Base-by-base conservation (phyloP, 2,797 vertebrate genomes). In the Selene dorsalis region DNA sequence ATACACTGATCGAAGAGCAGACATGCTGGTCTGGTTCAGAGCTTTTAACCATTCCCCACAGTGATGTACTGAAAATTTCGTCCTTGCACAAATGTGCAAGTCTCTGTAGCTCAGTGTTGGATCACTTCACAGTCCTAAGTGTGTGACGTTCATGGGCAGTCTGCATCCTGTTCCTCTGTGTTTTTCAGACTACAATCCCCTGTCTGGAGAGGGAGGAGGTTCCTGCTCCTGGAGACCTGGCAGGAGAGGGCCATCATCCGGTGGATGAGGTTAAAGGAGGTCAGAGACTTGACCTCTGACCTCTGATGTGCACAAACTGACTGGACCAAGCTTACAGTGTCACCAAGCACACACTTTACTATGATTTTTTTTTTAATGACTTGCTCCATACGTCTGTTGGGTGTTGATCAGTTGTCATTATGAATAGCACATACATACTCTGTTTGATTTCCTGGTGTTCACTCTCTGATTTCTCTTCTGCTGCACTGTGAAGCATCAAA, bases 191-290 rank as follows among this genome's bases (percentile, higher is more conserved):
- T 99, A 96, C 76, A 98, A 95, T 84, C 96, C 97, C 0, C 83
- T 99, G 92, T 93, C 93, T 59, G 97, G 97, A 43, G 93, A 96
- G 69, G 96, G 96, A 61, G 96, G 97, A 0, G 96, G 96, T 20
- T 82, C 95, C 0, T 97, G 96, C 60, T 83, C 93, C 32, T 99
- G 95, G 95, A 96, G 97, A 85, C 97, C 97, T 0, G 95, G 96
- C 43, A 95, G 97, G 83, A 95, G 97, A 86, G 96, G 96, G 0
- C 97, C 97, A 0, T 96, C 97, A 0, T 86, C 96, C 0, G 96
- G 97, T 0, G 97, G 97, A 90, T 98, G 98, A 98, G 96, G 97
- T 95, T 98, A 99, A 94, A 95, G 77, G 41, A 60, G 12, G 93
- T 94, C 82, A 84, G 93, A 90, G 90, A 81, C 60, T 32, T 87